Percentiles rank a stretch among this genome's conserved stretches.
phyloP scores from a whole-genome alignment of 1,140 invertebrate genomes.

The Limonius californicus region DNA sequence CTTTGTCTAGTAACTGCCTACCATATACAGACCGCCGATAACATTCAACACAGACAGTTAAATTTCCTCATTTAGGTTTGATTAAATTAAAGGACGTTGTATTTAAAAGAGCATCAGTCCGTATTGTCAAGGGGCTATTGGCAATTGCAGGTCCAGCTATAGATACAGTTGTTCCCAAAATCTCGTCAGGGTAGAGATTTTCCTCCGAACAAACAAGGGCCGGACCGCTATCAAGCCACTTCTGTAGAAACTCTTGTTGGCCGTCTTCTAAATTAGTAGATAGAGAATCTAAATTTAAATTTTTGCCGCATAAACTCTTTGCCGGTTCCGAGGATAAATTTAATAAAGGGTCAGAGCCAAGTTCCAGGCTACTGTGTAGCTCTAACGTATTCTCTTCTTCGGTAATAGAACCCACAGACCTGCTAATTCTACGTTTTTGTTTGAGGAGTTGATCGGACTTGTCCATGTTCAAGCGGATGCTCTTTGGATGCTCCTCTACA shows the following conservation, averaged over 20 bases:
- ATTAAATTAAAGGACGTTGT: conserved; percentile 46
- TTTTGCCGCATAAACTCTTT: neutral
- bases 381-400: conserved; percentile 20
- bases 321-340: conserved; percentile 15
- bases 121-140: conserved; percentile 32
- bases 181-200: conserved; percentile 35
- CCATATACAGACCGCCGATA: too few species aligned
- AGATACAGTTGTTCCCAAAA: conserved; percentile 22
- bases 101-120: conserved; percentile 41
- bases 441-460: neutral
- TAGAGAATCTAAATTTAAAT: neutral
- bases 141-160: neutral
- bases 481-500: neutral
- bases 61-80: conserved; percentile 40
- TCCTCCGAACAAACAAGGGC: conserved; percentile 31
- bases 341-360: conserved; percentile 32
- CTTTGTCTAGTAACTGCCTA: too few species aligned
- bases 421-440: conserved; percentile 26
- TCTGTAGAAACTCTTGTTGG: conserved; percentile 34
- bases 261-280: conserved; percentile 13
- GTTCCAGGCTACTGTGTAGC: conserved; percentile 18
- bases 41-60: too few species aligned
- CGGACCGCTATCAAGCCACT: conserved; percentile 35
- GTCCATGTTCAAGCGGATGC: neutral
- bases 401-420: conserved; percentile 35